Evolutionary conservation across 2,888 invertebrate species (phyloP), one percentile per base, ranked within the genome.

Genomic region (Cantharis lateralis): DNA sequence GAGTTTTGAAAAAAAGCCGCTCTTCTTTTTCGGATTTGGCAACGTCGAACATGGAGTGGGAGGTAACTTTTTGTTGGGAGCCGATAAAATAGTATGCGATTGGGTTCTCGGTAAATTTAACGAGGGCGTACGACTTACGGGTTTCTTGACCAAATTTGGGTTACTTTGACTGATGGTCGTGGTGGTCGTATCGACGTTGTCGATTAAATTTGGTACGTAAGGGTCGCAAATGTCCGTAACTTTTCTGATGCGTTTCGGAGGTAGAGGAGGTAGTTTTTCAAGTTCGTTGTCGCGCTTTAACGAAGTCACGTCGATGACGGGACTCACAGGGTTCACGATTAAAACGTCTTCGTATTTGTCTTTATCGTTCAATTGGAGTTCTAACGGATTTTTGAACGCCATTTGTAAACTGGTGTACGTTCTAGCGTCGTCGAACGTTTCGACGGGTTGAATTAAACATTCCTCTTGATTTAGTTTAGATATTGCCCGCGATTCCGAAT

Each of bases 371-470:
- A 87, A 85, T 69, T 87, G 86, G 77, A 94, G 91, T 20, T 91
- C 89, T 1, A 95, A 89, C 0, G 96, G 96, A 87, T 96, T 95
- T 87, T 93, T 95, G 89, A 96, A 96, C 0, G 96, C 96, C 84
- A 95, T 90, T 85, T 96, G 96, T 72, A 96, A 88, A 84, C 96
- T 96, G 0, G 95, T 94, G 84, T 96, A 96, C 0, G 95, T 95
- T 76, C 94, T 93, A 32, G 93, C 91, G 83, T 96, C 96, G 84
- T 94, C 93, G 80, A 94, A 94, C 62, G 92, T 92, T 28, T 91
- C 90, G 2, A 20, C 63, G 93, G 93, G 66, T 79, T 75, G 13
- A 73, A 71, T 28, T 79, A 79, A 61, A 81, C 70, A 62, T 18
- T 72, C 64, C 11, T 70, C 68, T 78, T 79, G 69, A 78, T 80